Percentiles rank a stretch among this genome's conserved stretches.
phyloP scores from a whole-genome alignment of 2,888 invertebrate genomes.

The Ophion costatus region DNA sequence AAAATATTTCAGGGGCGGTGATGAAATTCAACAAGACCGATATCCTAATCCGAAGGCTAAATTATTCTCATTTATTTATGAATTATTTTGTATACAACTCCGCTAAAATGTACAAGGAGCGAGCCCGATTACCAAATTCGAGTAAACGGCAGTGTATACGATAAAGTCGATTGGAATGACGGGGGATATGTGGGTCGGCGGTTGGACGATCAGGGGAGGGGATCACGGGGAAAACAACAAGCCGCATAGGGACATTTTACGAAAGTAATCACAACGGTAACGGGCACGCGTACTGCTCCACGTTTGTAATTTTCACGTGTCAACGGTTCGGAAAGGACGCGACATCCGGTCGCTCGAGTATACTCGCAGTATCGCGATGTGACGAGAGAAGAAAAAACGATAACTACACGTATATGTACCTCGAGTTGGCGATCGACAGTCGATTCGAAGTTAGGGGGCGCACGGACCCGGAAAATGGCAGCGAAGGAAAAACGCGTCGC shows the following conservation, averaged over 20 bases:
- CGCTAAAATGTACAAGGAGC: conserved; percentile 67
- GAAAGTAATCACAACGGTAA: conserved; percentile 43
- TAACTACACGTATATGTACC: not conserved
- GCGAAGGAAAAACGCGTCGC: not conserved
- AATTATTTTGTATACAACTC: conserved; percentile 43
- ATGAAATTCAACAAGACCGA: not conserved
- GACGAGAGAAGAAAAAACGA: not conserved
- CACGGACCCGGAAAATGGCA: not conserved
- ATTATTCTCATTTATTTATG: conserved; percentile 55
- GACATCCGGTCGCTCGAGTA: no score
- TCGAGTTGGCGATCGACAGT: not conserved
- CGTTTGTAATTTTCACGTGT: conserved; percentile 8
- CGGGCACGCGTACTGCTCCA: conserved; percentile 29
- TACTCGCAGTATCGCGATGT: not conserved
- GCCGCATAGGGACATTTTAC: conserved; percentile 24
- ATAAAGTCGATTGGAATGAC: conserved; percentile 42
- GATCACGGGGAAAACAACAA: conserved; percentile 3
- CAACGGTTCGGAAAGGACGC: not conserved
- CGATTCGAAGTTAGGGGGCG: not conserved
- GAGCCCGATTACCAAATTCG: conserved; percentile 63
- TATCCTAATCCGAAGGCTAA: conserved; percentile 13
- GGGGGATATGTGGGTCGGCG: not conserved
- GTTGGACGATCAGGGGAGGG: not conserved
- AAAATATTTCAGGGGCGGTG: not conserved
- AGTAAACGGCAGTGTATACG: conserved; percentile 63